Evolutionary conservation across 2,113 vertebrate genomes (phyloP).

Genomic region (Ceyx cyanopectus): DNA sequence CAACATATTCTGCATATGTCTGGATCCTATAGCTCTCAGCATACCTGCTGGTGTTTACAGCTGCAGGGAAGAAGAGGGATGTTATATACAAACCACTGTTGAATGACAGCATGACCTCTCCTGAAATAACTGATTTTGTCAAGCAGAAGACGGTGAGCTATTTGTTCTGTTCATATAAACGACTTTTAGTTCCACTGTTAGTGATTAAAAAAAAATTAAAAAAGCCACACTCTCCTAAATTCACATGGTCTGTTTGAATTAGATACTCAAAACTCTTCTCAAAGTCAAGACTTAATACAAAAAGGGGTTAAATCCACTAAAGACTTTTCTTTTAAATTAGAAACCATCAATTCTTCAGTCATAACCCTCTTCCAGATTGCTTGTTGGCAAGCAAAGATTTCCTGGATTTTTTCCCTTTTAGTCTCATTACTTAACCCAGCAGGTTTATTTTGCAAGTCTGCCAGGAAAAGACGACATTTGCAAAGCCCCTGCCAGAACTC

Average conservation of each 20-base stretch:
- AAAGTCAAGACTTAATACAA: background rate
- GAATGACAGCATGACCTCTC: background rate
- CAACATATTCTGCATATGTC: constrained; percentile 93
- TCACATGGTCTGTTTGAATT: no score
- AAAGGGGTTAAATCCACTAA: background rate
- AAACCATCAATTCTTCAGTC: constrained; percentile 36
- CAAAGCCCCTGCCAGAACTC: constrained; percentile 40
- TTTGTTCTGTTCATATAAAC: no score
- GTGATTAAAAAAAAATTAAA: no score
- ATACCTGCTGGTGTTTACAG: constrained; percentile 96
- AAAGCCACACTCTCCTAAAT: no score
- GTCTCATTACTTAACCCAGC: constrained; percentile 61
- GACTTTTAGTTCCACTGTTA: no score
- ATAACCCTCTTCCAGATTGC: constrained; percentile 33
- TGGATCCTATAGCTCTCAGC: constrained; percentile 98
- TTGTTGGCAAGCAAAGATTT: constrained; percentile 45
- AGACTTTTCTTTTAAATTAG: background rate
- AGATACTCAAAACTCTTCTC: no score
- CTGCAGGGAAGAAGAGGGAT: constrained; percentile 68
- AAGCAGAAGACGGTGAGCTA: no score
- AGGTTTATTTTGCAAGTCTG: constrained; percentile 64
- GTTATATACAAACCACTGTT: background rate
- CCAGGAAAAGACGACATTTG: constrained; percentile 64
- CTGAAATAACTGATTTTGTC: background rate
- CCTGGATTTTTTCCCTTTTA: constrained; percentile 66